These are phyloP conservation scores for Rhamphomyia laevipes DNA, from an alignment of 2,888 invertebrate species.

Conservation along the genomic window DNA sequence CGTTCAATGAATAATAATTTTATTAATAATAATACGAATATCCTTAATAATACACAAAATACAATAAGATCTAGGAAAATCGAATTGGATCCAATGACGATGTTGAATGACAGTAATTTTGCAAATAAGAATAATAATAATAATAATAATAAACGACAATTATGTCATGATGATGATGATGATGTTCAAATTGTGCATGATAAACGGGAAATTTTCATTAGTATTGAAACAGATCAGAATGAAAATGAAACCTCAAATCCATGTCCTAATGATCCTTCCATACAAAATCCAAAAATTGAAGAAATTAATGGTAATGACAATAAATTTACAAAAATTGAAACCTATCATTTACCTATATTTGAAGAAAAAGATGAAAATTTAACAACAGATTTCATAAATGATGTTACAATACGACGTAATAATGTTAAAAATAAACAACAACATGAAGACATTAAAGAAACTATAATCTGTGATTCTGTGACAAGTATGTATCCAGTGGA, in stretches of 20 bases:
- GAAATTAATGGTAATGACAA: constrained; percentile 31
- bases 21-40: neutral
- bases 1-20: constrained; percentile 24
- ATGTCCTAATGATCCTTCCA: constrained; percentile 20
- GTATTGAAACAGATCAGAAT: constrained; percentile 34
- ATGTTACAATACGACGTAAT: neutral
- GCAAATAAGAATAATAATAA: no score
- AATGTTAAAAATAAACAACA: neutral
- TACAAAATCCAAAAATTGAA: constrained; percentile 28
- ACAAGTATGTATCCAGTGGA: constrained; percentile 20
- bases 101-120: neutral
- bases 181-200: constrained; percentile 13
- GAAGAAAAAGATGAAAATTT: constrained; percentile 21
- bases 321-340: constrained; percentile 30
- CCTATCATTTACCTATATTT: neutral
- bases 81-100: neutral
- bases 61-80: constrained; percentile 3
- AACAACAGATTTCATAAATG: constrained; percentile 10
- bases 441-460: constrained; percentile 5
- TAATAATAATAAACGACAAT: neutral
- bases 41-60: neutral
- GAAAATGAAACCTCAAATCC: constrained; percentile 23
- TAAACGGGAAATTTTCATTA: constrained; percentile 33
- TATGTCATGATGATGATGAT: neutral
- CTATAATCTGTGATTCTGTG: constrained; percentile 9